A percentile compares a stretch with the other conserved stretches of the same genome.
phyloP scores from a whole-genome alignment of 2,797 vertebrate species.

The Gastrophryne carolinensis region DNA sequence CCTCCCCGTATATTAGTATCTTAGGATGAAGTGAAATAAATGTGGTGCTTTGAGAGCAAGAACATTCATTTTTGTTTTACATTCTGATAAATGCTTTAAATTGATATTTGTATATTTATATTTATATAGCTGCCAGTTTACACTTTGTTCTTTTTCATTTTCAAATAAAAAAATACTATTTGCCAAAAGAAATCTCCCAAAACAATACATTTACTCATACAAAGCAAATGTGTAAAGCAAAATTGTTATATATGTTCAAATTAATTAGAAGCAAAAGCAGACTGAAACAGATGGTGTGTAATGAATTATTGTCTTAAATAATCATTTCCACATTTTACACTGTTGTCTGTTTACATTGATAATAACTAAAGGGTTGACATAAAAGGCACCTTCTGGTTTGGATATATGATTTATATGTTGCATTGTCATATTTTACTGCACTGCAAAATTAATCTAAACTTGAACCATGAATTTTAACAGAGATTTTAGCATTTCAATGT shows the following conservation, averaged over 20 bases:
- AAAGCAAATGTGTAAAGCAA: not conserved
- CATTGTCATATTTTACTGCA: conserved; percentile 36
- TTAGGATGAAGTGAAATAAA: too few species aligned
- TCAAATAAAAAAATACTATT: too few species aligned
- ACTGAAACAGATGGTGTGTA: conserved; percentile 36
- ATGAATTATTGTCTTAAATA: conserved; percentile 42
- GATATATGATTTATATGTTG: conserved; percentile 36
- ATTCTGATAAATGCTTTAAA: too few species aligned
- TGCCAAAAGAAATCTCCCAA: too few species aligned
- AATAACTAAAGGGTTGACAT: conserved; percentile 38
- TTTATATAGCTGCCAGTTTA: too few species aligned
- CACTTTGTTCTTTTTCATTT: too few species aligned
- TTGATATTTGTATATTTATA: too few species aligned
- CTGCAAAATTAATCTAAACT: conserved; percentile 14
- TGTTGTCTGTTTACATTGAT: conserved; percentile 40
- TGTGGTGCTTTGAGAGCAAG: too few species aligned
- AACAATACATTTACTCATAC: not conserved
- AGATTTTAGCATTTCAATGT: conserved; percentile 2
- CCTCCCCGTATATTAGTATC: too few species aligned
- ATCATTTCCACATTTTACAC: conserved; percentile 32
- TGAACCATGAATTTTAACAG: conserved; percentile 32
- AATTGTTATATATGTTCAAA: conserved; percentile 15
- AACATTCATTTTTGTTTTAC: too few species aligned
- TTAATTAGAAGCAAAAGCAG: not conserved
- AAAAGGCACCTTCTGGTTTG: conserved; percentile 47